Evolutionary conservation across 2,113 vertebrate species (phyloP).

Genomic region (Isurus oxyrinchus): DNA sequence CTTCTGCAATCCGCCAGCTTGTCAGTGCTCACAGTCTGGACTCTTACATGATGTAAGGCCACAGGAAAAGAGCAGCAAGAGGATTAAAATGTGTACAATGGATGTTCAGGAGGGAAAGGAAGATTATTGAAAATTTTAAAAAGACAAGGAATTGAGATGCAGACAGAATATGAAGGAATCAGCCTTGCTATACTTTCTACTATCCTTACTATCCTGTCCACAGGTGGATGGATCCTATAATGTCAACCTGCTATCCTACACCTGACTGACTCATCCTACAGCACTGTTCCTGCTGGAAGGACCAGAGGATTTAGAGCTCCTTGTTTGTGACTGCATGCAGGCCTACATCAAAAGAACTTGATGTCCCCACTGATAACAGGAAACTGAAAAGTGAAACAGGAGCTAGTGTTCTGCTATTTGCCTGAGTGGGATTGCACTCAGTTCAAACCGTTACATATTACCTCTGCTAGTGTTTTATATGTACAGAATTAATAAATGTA

Average conservation of each 20-base stretch:
- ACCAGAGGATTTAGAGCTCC: background rate
- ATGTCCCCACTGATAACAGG: background rate
- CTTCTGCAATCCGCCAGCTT: background rate
- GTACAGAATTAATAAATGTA: slow-evolving; percentile 7
- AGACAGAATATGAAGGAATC: background rate
- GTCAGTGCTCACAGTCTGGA: background rate
- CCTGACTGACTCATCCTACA: slow-evolving; percentile 48
- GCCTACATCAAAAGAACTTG: background rate
- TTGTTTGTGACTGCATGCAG: background rate
- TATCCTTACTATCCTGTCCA: slow-evolving; percentile 29
- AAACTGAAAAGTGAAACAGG: background rate
- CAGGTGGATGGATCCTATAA: slow-evolving; percentile 95
- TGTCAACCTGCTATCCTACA: slow-evolving; percentile 80
- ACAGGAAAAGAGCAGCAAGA: background rate
- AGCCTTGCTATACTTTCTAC: background rate
- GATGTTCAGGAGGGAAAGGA: background rate
- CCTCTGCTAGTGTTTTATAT: background rate
- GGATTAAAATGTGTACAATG: background rate
- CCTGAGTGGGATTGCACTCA: background rate
- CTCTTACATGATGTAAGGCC: background rate
- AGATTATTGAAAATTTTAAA: background rate
- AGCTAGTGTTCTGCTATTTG: background rate
- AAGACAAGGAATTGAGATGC: background rate
- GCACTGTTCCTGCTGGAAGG: background rate
- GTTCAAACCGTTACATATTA: background rate